Evolutionary conservation across 2,797 vertebrate genomes (phyloP), one percentile per base, ranked within the genome.

Genomic region (Fundulus diaphanus): DNA sequence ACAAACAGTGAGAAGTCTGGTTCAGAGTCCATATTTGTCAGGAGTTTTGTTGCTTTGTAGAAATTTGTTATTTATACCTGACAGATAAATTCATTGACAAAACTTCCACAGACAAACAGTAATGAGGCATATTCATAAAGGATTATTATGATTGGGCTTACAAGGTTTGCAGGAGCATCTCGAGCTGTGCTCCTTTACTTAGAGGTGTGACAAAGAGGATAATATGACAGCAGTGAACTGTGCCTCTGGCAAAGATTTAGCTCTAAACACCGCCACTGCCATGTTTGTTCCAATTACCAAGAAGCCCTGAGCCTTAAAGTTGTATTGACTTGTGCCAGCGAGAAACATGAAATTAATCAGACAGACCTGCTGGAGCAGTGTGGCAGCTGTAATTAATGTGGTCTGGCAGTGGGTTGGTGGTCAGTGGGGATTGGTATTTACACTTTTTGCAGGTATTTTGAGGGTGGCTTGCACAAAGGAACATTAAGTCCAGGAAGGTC

Each of bases 271-370:
- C 80, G 88, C 87, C 84, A 86, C 93, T 95, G 91, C 93, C 89
- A 94, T 90, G 88, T 96, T 92, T 92, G 95, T 96, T 96, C 95
- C 95, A 97, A 96, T 97, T 96, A 96, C 94, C 94, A 92, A 93
- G 93, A 96, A 93, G 87, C 94, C 93, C 85, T 95, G 94, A 96
- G 93, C 95, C 94, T 92, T 96, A 95, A 96, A 95, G 93, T 92
- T 91, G 73, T 95, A 96, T 96, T 95, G 96, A 97, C 96, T 95
- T 70, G 84, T 88, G 90, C 88, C 85, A 88, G 87, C 74, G 86
- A 87, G 85, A 90, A 85, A 87, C 87, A 77, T 87, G 86, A 87
- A 91, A 89, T 92, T 88, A 90, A 79, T 82, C 88, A 89, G 82
- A 89, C 92, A 82, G 85, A 80, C 82, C 81, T 86, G 84, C 85